phyloP scores from a whole-genome alignment of 2,113 vertebrate genomes.

The Mugil cephalus region DNA sequence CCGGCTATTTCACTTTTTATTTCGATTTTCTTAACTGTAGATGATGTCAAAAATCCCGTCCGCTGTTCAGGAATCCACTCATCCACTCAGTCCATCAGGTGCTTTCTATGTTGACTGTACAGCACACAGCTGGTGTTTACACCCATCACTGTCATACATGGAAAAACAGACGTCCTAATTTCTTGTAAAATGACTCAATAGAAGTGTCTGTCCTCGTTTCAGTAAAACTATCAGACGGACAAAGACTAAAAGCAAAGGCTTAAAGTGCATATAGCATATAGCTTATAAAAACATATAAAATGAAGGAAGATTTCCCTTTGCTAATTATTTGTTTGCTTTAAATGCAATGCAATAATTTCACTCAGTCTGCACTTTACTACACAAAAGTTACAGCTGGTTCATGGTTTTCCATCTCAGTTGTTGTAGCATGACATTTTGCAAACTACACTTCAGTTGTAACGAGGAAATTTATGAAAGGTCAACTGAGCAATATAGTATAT shows the following conservation, averaged over 20 bases:
- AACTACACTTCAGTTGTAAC: background rate
- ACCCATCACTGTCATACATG: slow-evolving; percentile 32
- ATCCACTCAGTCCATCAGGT: slow-evolving; percentile 4
- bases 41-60: slow-evolving; percentile 12
- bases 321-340: slow-evolving; percentile 7
- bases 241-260: slow-evolving; percentile 17
- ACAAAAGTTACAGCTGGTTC: slow-evolving; percentile 14
- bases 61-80: slow-evolving; percentile 16
- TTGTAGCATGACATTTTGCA: slow-evolving; percentile 20
- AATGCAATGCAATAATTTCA: slow-evolving; percentile 31
- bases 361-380: slow-evolving; percentile 25
- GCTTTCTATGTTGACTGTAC: background rate
- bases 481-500: slow-evolving; percentile 18
- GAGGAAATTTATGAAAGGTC: background rate
- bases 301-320: background rate
- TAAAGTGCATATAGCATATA: background rate
- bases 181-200: background rate
- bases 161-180: background rate
- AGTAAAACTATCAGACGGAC: slow-evolving; percentile 5
- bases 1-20: background rate
- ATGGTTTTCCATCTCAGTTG: background rate
- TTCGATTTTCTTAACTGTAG: background rate
- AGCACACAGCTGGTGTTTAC: slow-evolving; percentile 31
- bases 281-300: too few relatives aligned
- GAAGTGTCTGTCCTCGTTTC: background rate